These are phyloP conservation scores for Cyphomyrus plagiostoma DNA, from an alignment of 2,113 vertebrate species.

Conservation along the genomic window DNA sequence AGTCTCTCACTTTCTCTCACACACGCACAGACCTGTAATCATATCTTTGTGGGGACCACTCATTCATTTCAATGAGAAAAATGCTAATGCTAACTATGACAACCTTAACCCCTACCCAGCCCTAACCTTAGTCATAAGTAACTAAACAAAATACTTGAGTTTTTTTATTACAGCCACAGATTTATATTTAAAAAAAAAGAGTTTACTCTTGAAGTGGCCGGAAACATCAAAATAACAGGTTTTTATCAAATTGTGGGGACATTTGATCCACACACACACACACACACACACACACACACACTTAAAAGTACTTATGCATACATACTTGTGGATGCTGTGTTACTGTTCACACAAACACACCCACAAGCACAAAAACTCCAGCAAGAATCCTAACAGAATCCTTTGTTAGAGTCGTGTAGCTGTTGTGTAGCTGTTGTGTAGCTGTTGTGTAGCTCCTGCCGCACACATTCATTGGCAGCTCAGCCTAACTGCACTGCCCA, in stretches of 20 bases:
- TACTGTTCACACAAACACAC: not conserved
- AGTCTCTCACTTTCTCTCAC: constrained; percentile 56
- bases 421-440: not conserved
- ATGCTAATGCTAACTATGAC: not conserved
- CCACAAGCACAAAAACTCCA: not conserved
- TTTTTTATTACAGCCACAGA: not conserved
- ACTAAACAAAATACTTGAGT: no score
- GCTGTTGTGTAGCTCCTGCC: not conserved
- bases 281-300: not conserved
- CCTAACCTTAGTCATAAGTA: no score
- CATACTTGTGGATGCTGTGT: not conserved
- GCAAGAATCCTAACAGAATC: not conserved
- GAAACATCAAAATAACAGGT: no score
- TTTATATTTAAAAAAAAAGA: not conserved
- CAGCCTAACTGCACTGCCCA: not conserved
- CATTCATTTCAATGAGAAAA: not conserved
- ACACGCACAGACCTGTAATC: not conserved
- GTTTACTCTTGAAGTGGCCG: no score
- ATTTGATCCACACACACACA: not conserved
- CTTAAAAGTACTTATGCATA: not conserved
- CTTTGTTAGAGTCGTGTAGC: not conserved
- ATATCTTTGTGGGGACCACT: not conserved
- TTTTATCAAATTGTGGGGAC: no score
- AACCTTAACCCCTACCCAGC: no score
- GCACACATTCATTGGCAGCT: not conserved